phyloP scores from a whole-genome alignment of 2,113 vertebrate species.

The Varanus komodoensis region DNA sequence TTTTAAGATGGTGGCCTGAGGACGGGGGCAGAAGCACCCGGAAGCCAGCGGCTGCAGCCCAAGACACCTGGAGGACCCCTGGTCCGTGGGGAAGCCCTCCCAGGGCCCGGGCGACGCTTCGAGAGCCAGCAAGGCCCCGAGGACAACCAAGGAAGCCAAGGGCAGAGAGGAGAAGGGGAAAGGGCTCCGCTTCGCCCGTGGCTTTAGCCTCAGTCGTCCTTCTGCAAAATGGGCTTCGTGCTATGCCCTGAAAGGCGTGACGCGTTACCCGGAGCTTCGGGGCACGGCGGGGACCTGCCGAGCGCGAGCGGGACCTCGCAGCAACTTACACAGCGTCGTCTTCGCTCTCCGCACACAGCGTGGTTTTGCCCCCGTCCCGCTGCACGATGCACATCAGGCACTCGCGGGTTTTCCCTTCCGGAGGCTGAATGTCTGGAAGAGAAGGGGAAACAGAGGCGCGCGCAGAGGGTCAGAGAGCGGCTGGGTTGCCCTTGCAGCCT shows the following conservation, averaged over 20 bases:
- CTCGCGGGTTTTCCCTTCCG: slow-evolving; percentile 85
- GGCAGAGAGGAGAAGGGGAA: background rate
- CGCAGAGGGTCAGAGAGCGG: background rate
- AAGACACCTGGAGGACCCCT: too few species aligned
- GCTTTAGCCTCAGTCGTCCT: background rate
- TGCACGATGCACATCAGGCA: slow-evolving; percentile 85
- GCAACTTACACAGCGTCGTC: slow-evolving; percentile 91
- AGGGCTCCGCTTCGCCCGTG: background rate
- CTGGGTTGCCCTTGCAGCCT: background rate
- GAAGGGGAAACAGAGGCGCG: background rate
- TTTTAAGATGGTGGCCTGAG: background rate
- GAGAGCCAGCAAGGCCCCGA: background rate
- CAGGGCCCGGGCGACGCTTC: too few species aligned
- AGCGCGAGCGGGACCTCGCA: background rate
- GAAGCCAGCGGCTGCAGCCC: too few species aligned
- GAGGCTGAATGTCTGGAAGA: slow-evolving; percentile 83
- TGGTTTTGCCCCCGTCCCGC: slow-evolving; percentile 80
- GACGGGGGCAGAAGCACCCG: background rate
- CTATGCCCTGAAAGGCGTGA: too few species aligned
- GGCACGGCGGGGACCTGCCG: background rate
- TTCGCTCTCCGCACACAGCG: slow-evolving; percentile 89
- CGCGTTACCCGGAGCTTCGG: background rate
- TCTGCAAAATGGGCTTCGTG: background rate
- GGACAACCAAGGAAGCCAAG: background rate
- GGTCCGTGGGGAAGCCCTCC: too few species aligned